A percentile compares a stretch with the other conserved stretches of the same genome.
These are phyloP conservation scores for Hemichromis elongatus DNA, from an alignment of 2,113 vertebrate genomes.

Conservation along the genomic window DNA sequence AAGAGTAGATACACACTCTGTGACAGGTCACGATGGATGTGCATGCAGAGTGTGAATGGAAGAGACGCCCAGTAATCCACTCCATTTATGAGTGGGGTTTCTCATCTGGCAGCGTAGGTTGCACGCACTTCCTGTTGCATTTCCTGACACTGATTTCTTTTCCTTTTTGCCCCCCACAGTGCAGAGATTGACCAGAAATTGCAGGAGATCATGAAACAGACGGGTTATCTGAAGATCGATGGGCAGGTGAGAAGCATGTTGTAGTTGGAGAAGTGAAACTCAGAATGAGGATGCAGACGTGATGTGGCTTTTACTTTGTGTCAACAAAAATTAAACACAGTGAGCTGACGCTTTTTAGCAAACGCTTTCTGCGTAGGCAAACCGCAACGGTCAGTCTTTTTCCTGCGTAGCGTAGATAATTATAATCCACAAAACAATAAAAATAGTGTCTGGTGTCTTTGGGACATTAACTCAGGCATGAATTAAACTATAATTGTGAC, in stretches of 20 bases:
- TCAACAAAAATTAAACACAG: neutral
- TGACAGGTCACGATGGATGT: neutral
- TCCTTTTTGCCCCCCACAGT: constrained; percentile 57
- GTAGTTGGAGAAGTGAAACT: neutral
- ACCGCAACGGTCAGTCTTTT: neutral
- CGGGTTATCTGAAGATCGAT: constrained; percentile 88
- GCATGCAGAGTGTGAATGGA: neutral
- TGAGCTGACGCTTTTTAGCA: neutral
- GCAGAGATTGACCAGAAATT: constrained; percentile 93
- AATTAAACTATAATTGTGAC: neutral
- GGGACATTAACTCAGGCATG: neutral
- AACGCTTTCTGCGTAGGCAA: neutral
- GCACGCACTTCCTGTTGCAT: neutral
- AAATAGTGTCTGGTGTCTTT: neutral
- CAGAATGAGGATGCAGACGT: neutral
- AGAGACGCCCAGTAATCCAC: neutral
- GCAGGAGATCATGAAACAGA: constrained; percentile 96
- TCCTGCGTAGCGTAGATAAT: neutral
- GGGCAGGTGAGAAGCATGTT: constrained; percentile 78
- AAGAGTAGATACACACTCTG: neutral
- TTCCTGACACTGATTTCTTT: neutral
- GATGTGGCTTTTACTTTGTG: neutral
- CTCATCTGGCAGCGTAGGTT: neutral
- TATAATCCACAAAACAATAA: neutral
- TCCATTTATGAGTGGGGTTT: neutral